Evolutionary conservation across 2,888 invertebrate species (phyloP).

Genomic region (Cataglyphis albicans): DNA sequence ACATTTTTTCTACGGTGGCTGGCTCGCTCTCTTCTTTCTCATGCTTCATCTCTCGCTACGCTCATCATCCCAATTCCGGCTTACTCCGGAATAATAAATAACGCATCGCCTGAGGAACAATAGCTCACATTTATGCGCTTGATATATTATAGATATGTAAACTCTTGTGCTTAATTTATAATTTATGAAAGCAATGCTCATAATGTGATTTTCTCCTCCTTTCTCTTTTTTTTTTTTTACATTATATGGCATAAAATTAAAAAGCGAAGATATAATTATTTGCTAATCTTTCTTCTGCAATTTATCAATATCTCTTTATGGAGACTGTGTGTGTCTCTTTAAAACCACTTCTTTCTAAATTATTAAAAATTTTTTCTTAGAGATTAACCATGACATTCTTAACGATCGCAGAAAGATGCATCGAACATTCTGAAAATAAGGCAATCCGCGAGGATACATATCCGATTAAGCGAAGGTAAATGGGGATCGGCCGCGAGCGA

Average conservation of each 20-base stretch:
- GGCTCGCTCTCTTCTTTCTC: slow-evolving; percentile 9
- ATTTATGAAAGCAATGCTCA: neutral
- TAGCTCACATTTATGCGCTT: slow-evolving; percentile 13
- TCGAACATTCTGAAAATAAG: slow-evolving; percentile 36
- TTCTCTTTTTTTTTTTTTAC: neutral
- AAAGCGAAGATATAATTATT: neutral
- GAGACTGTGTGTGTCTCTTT: neutral
- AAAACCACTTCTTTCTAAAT: neutral
- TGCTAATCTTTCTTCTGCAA: too few species aligned
- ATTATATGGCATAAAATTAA: neutral
- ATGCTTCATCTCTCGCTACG: neutral
- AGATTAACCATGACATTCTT: neutral
- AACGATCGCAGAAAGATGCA: neutral
- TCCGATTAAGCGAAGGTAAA: slow-evolving; percentile 55
- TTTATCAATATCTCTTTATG: neutral
- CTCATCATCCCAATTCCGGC: slow-evolving; percentile 26
- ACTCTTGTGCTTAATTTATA: slow-evolving; percentile 21
- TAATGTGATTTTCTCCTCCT: slow-evolving; percentile 24
- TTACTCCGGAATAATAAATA: slow-evolving; percentile 41
- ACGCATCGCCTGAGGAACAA: slow-evolving; percentile 30
- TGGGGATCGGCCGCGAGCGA: slow-evolving; percentile 3
- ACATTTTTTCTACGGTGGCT: slow-evolving; percentile 43
- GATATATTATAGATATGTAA: slow-evolving; percentile 30
- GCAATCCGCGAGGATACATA: slow-evolving; percentile 44
- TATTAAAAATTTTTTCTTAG: neutral